phyloP scores from a whole-genome alignment of 2,113 vertebrate genomes.

The Trinectes maculatus region DNA sequence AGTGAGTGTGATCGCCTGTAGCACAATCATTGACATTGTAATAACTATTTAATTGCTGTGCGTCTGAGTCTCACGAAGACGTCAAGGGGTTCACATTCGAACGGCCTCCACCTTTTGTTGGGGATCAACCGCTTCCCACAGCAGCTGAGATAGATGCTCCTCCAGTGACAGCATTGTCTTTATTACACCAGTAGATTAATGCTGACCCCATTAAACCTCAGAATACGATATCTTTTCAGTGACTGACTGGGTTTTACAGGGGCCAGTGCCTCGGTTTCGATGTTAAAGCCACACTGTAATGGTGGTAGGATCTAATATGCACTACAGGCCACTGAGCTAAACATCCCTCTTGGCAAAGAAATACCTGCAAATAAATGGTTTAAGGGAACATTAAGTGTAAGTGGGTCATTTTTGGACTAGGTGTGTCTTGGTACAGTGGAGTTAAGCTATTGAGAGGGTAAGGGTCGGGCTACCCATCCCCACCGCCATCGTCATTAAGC shows the following conservation, averaged over 20 bases:
- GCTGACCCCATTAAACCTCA: slow-evolving; percentile 19
- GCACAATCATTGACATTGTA: slow-evolving; percentile 60
- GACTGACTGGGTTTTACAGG: not conserved
- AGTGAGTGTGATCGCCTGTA: slow-evolving; percentile 47
- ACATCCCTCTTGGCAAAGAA: not conserved
- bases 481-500: slow-evolving; percentile 50
- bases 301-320: not conserved
- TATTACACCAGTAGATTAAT: slow-evolving; percentile 33
- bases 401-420: slow-evolving; percentile 1
- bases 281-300: not conserved
- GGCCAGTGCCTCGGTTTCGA: not conserved
- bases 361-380: not conserved
- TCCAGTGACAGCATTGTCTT: slow-evolving; percentile 27
- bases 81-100: slow-evolving; percentile 41
- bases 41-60: slow-evolving; percentile 70
- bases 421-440: not conserved
- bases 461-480: slow-evolving; percentile 18
- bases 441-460: slow-evolving; percentile 1
- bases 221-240: slow-evolving; percentile 27
- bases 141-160: slow-evolving; percentile 18
- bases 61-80: slow-evolving; percentile 49
- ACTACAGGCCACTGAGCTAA: not conserved
- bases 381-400: not conserved
- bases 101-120: slow-evolving; percentile 46
- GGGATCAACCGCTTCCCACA: slow-evolving; percentile 19